Percentiles rank a stretch among this genome's conserved stretches.
Conservation (phyloP, 2,797 vertebrate genomes). For the Sebastes goodei region DNA sequence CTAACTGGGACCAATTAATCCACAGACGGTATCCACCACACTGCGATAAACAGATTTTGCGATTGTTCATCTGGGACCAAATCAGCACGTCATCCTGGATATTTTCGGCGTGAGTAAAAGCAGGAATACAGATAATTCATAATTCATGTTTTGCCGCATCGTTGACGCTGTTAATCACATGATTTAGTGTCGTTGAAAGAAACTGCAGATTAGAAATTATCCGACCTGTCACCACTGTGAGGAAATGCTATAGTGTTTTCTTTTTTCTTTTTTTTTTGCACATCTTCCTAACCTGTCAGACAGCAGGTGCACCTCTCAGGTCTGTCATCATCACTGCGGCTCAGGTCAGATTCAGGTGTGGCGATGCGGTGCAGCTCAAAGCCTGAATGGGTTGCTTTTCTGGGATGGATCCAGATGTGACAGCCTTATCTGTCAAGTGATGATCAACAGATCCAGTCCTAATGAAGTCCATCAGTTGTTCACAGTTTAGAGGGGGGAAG, state of each 20-base stretch:
- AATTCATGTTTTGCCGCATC: slow-evolving; percentile 43
- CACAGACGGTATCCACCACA: neutral
- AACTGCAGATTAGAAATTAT: neutral
- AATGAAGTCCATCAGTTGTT: slow-evolving; percentile 14
- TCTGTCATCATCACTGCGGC: slow-evolving; percentile 9
- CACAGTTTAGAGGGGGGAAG: neutral
- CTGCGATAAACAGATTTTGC: neutral
- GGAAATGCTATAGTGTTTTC: neutral
- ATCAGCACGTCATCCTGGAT: slow-evolving; percentile 17
- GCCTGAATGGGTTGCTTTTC: neutral
- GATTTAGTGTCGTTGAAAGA: neutral
- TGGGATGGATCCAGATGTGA: neutral
- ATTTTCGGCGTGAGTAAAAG: slow-evolving; percentile 58
- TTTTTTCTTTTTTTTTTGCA: neutral
- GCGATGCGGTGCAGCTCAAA: slow-evolving; percentile 13
- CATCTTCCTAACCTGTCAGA: neutral
- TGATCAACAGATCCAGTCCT: slow-evolving; percentile 7
- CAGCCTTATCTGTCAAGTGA: slow-evolving; percentile 2
- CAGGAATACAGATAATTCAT: neutral
- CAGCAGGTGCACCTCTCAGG: slow-evolving; percentile 21
- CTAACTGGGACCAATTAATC: slow-evolving; percentile 2
- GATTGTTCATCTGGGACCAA: neutral
- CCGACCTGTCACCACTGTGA: neutral
- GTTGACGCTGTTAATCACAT: slow-evolving; percentile 13
- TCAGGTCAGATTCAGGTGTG: slow-evolving; percentile 36